Base-by-base conservation (phyloP, 2,888 invertebrate species). In the Periphyllus acericola region DNA sequence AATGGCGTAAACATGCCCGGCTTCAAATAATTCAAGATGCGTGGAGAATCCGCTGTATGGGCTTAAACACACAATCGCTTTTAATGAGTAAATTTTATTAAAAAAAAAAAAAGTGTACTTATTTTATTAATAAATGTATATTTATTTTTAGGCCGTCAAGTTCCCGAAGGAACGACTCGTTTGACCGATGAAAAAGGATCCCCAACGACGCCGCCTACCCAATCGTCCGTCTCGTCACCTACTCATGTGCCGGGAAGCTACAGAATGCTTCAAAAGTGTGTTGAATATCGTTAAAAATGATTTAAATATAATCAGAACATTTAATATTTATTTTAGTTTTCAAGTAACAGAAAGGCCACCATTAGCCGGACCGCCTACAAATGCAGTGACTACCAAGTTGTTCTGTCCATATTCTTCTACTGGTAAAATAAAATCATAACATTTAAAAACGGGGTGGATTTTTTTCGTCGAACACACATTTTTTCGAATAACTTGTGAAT, bases 1-100 rank as follows among this genome's bases (percentile, higher is more conserved):
- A 97, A 92, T 97, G 97, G 97, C 94, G 97, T 32, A 97, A 97
- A 91, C 96, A 97, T 91, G 96, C 97, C 1, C 93, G 97, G 0
- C 92, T 97, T 89, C 97, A 97, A 91, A 92, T 97, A 83, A 92
- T 97, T 34, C 97, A 97, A 91, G 97, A 97, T 91, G 97, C 97
- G 1, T 97, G 97, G 97, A 92, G 97, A 90, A 96, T 97, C 96
- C 94, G 97, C 89, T 97, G 96, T 91, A 93, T 97, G 36, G 96
- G 96, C 0, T 90, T 95, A 25, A 94, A 94, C 9, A 93, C 94
- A 0, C 94, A 94, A 3, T 93, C 94, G 0, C 92, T 94, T 21
- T 92, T 94, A 19, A 91, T 94, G 90, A 94, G 94, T 93, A 90
- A 90, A 90, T 89, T 9, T n/a, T 46, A 60, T 14, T 46, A 46